Evolutionary conservation across 1,140 invertebrate genomes (phyloP), one percentile per base, ranked within the genome.

Genomic region (Drosophila nasuta): DNA sequence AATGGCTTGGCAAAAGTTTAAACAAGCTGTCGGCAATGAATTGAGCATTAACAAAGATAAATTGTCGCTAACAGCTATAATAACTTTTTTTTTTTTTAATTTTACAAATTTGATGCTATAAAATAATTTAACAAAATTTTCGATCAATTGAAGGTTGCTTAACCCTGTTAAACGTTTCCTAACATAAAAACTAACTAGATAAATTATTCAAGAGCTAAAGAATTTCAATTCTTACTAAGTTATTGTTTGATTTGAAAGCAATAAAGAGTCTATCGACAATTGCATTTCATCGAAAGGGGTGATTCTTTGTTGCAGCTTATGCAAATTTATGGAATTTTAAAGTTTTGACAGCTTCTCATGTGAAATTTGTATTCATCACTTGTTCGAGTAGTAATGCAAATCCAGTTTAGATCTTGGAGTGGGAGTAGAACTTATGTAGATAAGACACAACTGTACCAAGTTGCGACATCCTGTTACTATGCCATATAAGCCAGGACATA

Each of bases 391-490:
- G 11, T 35, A 58, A 86, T 86, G 82, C 82, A 87, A 87, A 88
- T 89, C 77, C 72, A 54, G 64, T 54, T 10, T 41, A 52, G 45
- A 60, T 30, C 30, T 1, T 10, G 17, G 10, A 38, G 66, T 11
- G 7, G 54, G 13, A 33, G 56, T 7, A 13, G 15, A 48, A 64
- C 75, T 65, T 65, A 68, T 38, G 68, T 38, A 62, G 52, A 41
- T 54, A 43, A 49, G 79, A 51, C 67, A 69, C 83, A 80, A 88
- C 83, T 87, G 83, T 87, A 87, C 83, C 77, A 56, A 78, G 70
- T 60, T 65, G 54, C 38, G 45, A 71, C 59, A 65, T 76, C 46
- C 60, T 71, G 60, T 76, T 59, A 59, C 59, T 43, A 20, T 70
- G 58, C 58, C 72, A 63, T 35, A 75, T 68, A 75, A 75, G 58